A percentile compares a stretch with the other conserved stretches of the same genome.
These are phyloP conservation scores for Frieseomelitta varia DNA, from an alignment of 1,140 invertebrate species.

Conservation along the genomic window DNA sequence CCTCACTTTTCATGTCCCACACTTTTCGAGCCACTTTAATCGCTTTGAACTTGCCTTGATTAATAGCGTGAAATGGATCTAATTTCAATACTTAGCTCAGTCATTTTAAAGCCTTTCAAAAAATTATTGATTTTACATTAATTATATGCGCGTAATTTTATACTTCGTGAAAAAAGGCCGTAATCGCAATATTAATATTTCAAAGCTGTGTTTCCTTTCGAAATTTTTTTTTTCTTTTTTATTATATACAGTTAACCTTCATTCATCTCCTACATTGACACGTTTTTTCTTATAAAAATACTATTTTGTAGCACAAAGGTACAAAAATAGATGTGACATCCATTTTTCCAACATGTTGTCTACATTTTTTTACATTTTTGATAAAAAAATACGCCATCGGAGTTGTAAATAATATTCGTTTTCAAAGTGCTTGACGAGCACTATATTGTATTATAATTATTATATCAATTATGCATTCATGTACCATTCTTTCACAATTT, in stretches of 20 bases:
- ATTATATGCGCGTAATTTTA: neutral
- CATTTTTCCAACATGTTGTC: no score
- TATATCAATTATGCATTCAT: no score
- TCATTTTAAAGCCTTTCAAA: conserved; percentile 27
- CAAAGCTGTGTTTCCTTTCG: neutral
- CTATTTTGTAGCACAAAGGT: no score
- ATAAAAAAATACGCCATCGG: no score
- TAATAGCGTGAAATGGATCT: conserved; percentile 27
- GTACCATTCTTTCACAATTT: no score
- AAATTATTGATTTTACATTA: conserved; percentile 22
- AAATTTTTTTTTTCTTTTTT: neutral
- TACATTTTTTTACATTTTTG: neutral
- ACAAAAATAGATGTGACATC: no score
- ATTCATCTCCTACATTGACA: no score
- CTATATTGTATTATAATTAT: no score
- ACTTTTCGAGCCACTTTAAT: conserved; percentile 31
- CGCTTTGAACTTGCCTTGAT: conserved; percentile 44
- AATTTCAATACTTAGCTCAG: conserved; percentile 36
- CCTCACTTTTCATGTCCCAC: conserved; percentile 9
- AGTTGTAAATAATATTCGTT: no score
- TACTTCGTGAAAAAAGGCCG: neutral
- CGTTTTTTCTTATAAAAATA: no score
- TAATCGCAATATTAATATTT: neutral
- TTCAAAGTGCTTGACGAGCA: no score
- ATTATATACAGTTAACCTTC: no score